Percentiles rank a stretch among this genome's conserved stretches.
Conservation (phyloP, 2,888 invertebrate genomes). For the Morpho achilles region DNA sequence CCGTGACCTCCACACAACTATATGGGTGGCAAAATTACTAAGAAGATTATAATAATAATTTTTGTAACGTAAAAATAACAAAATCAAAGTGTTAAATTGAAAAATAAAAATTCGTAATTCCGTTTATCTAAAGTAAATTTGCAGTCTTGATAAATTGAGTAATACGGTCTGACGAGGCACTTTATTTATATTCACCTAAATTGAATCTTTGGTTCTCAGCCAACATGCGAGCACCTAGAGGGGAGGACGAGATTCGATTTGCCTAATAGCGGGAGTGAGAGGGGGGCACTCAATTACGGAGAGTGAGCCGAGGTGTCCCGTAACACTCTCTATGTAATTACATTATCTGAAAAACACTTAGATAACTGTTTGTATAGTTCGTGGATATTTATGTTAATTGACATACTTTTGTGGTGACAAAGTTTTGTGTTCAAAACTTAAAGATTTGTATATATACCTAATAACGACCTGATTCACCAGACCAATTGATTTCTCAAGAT, state of each 20-base stretch:
- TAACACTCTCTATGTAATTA: constrained; percentile 62
- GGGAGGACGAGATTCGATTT: constrained; percentile 66
- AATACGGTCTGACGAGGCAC: constrained; percentile 40
- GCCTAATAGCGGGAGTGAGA: constrained; percentile 67
- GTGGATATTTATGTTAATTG: no score
- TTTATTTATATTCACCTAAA: constrained; percentile 74
- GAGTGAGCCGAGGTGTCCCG: constrained; percentile 36
- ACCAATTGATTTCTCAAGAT: no score
- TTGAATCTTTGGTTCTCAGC: constrained; percentile 71
- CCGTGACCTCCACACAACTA: no score
- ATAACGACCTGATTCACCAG: no score
- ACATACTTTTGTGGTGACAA: no score
- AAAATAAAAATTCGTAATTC: no score
- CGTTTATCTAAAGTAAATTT: not conserved
- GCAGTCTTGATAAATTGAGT: constrained; percentile 24
- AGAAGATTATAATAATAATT: no score
- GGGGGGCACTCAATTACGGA: constrained; percentile 34
- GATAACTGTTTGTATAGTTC: constrained; percentile 14
- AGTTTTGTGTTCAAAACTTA: no score
- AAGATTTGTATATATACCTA: no score
- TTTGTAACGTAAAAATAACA: no score
- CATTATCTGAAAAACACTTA: constrained; percentile 73
- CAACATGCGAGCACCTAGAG: constrained; percentile 47
- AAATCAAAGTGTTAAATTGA: no score
- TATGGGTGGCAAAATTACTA: no score